A percentile compares a stretch with the other conserved stretches of the same genome.
phyloP scores from a whole-genome alignment of 2,797 vertebrate genomes.

The Dendrocincla fuliginosa region DNA sequence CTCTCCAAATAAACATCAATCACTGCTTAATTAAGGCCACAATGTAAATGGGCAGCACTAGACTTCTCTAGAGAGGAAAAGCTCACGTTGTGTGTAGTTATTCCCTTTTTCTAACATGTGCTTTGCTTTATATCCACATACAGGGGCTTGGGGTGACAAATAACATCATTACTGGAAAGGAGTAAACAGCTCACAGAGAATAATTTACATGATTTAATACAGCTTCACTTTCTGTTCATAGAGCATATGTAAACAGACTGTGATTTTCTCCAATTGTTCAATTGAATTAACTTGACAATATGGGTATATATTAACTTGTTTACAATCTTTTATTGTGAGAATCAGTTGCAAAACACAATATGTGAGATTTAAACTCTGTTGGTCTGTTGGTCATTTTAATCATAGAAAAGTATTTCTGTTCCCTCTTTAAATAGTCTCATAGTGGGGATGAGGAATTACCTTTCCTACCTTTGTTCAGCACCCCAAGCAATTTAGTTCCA shows the following conservation, averaged over 20 bases:
- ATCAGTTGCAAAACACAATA: background rate
- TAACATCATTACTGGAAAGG: constrained; percentile 54
- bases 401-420: background rate
- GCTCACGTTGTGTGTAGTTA: constrained; percentile 13
- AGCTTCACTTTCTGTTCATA: constrained; percentile 47
- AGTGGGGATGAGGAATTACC: background rate
- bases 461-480: background rate
- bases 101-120: constrained; percentile 16
- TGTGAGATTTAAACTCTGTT: background rate
- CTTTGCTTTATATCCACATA: constrained; percentile 26
- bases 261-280: constrained; percentile 65
- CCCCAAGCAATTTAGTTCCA: background rate
- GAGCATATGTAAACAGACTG: constrained; percentile 38
- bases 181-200: constrained; percentile 60
- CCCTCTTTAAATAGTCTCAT: background rate
- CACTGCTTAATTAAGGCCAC: constrained; percentile 45
- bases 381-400: background rate
- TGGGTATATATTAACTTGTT: constrained; percentile 31
- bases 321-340: constrained; percentile 7
- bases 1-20: constrained; percentile 46
- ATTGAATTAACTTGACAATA: constrained; percentile 45
- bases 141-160: constrained; percentile 54
- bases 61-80: constrained; percentile 31
- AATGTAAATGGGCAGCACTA: background rate
- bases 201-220: constrained; percentile 65